Conservation (phyloP, 2,888 invertebrate genomes). For the Frankliniella intonsa region DNA sequence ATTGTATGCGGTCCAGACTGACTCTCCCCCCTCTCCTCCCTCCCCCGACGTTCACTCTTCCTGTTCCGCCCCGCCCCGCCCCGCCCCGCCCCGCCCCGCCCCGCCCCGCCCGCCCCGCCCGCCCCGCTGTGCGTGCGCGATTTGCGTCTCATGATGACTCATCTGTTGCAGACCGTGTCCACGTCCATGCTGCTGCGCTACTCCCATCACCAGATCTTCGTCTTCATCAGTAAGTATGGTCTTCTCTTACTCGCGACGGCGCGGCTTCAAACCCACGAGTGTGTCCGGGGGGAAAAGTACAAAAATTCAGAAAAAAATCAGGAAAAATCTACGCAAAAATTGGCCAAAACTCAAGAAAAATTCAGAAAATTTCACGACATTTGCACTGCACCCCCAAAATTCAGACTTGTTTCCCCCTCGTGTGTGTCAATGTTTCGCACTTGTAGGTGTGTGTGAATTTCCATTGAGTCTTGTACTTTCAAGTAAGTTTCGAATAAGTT, state of each 20-base stretch:
- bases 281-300: too few species aligned
- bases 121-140: neutral
- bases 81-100: neutral
- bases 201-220: constrained; percentile 99
- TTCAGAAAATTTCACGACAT: too few species aligned
- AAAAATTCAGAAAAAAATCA: too few species aligned
- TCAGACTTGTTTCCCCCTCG: too few species aligned
- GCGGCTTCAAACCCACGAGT: too few species aligned
- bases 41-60: neutral
- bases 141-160: constrained; percentile 38
- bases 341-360: too few species aligned
- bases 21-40: neutral
- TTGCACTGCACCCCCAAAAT: too few species aligned
- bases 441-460: too few species aligned
- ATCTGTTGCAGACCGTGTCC: constrained; percentile 85
- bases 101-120: neutral
- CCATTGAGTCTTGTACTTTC: too few species aligned
- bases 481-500: too few species aligned
- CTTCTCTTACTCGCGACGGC: neutral
- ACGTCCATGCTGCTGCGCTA: constrained; percentile 96
- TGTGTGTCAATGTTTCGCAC: too few species aligned
- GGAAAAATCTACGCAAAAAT: too few species aligned
- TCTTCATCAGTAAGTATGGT: constrained; percentile 86
- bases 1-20: neutral
- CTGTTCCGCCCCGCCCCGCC: neutral